Conservation (phyloP, 2,888 invertebrate genomes). For the Phymatocera aterrima region DNA sequence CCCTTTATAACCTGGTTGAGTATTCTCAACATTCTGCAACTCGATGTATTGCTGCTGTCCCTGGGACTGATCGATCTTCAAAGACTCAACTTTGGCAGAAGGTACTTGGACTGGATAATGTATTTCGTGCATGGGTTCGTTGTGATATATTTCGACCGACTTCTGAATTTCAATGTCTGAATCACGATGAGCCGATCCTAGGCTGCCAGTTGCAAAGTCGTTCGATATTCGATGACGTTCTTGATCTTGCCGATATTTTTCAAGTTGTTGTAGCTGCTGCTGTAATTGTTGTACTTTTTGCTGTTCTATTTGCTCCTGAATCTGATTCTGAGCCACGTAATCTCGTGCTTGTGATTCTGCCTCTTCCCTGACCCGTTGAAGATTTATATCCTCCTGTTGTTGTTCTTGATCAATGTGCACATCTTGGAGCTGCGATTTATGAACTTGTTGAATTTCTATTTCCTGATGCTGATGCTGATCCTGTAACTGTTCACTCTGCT, state of each 20-base stretch:
- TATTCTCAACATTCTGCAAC: constrained; percentile 22
- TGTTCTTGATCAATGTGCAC: background rate
- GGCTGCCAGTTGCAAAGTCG: background rate
- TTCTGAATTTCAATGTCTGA: constrained; percentile 68
- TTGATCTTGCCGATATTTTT: constrained; percentile 16
- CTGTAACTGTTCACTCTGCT: constrained; percentile 2
- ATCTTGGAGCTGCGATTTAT: background rate
- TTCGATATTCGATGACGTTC: constrained; percentile 24
- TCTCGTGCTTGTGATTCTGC: constrained; percentile 53
- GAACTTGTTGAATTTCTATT: background rate
- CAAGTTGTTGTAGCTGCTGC: constrained; percentile 1
- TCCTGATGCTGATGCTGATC: background rate
- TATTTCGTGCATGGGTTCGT: constrained; percentile 68
- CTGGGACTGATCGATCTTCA: constrained; percentile 55
- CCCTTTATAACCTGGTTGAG: constrained; percentile 21
- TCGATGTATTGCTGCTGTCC: constrained; percentile 40
- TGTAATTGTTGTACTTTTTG: constrained; percentile 2
- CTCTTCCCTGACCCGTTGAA: background rate
- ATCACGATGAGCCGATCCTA: constrained; percentile 5
- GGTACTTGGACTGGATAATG: constrained; percentile 64
- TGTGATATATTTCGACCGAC: constrained; percentile 69
- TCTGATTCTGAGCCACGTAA: constrained; percentile 59
- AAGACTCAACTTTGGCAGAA: constrained; percentile 53
- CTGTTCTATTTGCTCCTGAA: constrained; percentile 57
- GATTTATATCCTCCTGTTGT: background rate